Evolutionary conservation across 2,888 invertebrate genomes (phyloP).

Genomic region (Chalcosyrphus nemorum): DNA sequence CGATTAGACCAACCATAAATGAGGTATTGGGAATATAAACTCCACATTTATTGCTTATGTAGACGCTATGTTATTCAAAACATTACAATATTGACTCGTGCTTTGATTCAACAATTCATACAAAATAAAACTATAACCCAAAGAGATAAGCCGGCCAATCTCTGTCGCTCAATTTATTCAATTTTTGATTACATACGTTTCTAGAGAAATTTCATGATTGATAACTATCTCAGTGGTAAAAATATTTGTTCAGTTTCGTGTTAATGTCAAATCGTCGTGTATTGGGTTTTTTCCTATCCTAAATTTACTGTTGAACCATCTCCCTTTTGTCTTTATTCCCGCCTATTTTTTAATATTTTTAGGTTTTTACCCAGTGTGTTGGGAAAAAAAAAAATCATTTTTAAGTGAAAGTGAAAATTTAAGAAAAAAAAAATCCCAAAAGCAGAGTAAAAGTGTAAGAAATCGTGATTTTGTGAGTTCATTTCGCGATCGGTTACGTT

Average conservation of each 20-base stretch:
- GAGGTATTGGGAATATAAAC: no score
- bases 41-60: no score
- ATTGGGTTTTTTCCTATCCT: no score
- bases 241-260: slow-evolving; percentile 1
- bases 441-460: slow-evolving; percentile 43
- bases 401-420: background rate
- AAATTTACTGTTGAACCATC: background rate
- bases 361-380: no score
- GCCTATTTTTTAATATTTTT: background rate
- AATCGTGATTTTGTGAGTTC: background rate
- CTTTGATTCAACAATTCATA: no score
- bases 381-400: background rate
- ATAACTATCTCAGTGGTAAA: background rate
- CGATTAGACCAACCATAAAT: no score
- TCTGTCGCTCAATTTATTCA: background rate
- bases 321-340: background rate
- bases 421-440: slow-evolving; percentile 9
- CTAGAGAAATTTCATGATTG: background rate
- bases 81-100: no score
- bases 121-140: background rate
- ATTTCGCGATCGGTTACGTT: background rate
- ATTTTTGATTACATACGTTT: background rate
- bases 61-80: background rate
- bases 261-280: background rate
- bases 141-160: background rate